Percentiles rank a stretch among this genome's conserved stretches.
These are phyloP conservation scores for Bombus sylvicola DNA, from an alignment of 1,140 invertebrate species.

Conservation along the genomic window DNA sequence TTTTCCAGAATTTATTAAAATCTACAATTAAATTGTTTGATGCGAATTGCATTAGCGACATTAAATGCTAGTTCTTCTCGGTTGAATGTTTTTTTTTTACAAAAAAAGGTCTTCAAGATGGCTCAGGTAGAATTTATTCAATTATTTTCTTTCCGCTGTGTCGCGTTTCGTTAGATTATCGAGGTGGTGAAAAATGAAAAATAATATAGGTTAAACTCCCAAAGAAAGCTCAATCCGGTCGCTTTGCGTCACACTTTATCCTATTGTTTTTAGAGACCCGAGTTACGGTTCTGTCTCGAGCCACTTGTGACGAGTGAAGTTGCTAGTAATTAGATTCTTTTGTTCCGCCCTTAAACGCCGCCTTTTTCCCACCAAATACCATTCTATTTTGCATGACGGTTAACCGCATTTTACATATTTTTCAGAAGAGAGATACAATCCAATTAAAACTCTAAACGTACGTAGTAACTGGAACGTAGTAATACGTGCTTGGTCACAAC, in stretches of 20 bases:
- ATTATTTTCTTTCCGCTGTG: background rate
- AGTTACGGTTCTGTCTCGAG: conserved; percentile 8
- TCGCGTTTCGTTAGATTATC: background rate
- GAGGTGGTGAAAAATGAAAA: background rate
- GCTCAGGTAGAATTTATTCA: background rate
- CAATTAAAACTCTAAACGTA: background rate
- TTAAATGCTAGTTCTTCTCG: no score
- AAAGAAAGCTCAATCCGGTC: conserved; percentile 4
- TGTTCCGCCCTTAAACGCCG: conserved; percentile 14
- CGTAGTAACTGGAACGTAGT: background rate
- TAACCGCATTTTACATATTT: no score
- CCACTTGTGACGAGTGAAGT: conserved; percentile 37
- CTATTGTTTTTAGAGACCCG: conserved; percentile 22
- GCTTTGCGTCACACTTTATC: conserved; percentile 28
- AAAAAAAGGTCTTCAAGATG: no score
- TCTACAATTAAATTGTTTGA: background rate
- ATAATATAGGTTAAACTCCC: conserved; percentile 28
- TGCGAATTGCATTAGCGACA: background rate
- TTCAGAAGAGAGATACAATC: background rate
- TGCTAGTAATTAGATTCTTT: conserved; percentile 49
- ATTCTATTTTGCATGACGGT: background rate
- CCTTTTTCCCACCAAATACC: background rate
- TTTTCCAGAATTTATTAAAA: no score
- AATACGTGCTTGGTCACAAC: background rate
- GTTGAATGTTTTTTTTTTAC: no score